Evolutionary conservation across 2,888 invertebrate genomes (phyloP).

Genomic region (Tenthredo mesomela): DNA sequence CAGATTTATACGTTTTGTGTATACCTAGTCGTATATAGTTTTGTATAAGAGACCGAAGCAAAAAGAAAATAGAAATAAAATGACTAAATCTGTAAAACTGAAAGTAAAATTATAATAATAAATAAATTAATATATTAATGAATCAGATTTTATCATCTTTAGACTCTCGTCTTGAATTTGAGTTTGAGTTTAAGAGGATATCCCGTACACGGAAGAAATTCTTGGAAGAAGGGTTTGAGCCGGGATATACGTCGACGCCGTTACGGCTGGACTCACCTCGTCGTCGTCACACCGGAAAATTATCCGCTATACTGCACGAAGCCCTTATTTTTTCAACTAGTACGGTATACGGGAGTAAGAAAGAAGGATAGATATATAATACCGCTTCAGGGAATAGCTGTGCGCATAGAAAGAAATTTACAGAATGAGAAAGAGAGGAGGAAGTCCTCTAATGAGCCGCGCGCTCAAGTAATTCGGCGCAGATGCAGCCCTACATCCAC

Average conservation of each 20-base stretch:
- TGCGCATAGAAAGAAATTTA: conserved; percentile 8
- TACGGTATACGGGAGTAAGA: background rate
- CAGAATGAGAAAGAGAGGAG: conserved; percentile 16
- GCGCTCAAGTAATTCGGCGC: conserved; percentile 43
- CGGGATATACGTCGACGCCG: conserved; percentile 31
- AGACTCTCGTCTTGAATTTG: background rate
- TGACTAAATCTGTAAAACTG: background rate
- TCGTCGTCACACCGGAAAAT: conserved; percentile 42
- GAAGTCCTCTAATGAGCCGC: conserved; percentile 52
- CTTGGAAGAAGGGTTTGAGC: conserved; percentile 44
- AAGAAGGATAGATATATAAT: background rate
- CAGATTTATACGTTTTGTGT: background rate
- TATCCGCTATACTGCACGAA: background rate
- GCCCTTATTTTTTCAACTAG: background rate
- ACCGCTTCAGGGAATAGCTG: background rate
- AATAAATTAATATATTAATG: background rate
- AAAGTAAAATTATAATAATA: background rate
- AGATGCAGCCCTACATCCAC: background rate
- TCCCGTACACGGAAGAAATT: background rate
- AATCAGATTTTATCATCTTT: background rate
- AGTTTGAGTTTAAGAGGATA: background rate
- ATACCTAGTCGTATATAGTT: too few relatives aligned
- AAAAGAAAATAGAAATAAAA: too few relatives aligned
- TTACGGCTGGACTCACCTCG: conserved; percentile 41
- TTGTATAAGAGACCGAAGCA: too few relatives aligned